These are phyloP conservation scores for Nycticorax nycticorax DNA, from an alignment of 2,113 vertebrate species.

Conservation along the genomic window DNA sequence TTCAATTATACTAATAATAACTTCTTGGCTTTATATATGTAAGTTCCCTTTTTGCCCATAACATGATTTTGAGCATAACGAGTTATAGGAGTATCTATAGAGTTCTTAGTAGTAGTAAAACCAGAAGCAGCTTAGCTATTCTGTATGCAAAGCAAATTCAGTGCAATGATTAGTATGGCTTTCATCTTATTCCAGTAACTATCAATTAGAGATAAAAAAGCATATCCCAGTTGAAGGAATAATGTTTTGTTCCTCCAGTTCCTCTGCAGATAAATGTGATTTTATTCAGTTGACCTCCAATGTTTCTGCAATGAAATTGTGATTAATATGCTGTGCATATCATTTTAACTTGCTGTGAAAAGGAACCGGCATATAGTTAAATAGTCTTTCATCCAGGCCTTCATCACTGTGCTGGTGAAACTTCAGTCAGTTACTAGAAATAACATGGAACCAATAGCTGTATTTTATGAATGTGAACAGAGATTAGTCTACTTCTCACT, in stretches of 20 bases:
- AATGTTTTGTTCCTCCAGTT: constrained; percentile 21
- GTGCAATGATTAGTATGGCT: background rate
- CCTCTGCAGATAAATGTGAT: background rate
- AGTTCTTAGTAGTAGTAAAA: background rate
- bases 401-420: background rate
- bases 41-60: background rate
- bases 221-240: background rate
- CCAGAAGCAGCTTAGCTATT: background rate
- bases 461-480: background rate
- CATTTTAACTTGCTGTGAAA: constrained; percentile 7
- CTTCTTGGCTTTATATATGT: background rate
- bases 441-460: background rate
- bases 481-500: background rate
- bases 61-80: background rate
- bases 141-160: background rate
- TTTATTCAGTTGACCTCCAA: constrained; percentile 17
- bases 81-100: background rate
- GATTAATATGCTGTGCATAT: background rate
- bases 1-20: background rate
- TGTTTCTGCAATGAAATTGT: background rate
- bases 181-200: constrained; percentile 41
- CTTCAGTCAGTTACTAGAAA: background rate
- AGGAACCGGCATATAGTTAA: background rate
- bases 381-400: background rate
- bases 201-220: constrained; percentile 17